phyloP scores from a whole-genome alignment of 2,888 invertebrate genomes.

The Torymus texanus region DNA sequence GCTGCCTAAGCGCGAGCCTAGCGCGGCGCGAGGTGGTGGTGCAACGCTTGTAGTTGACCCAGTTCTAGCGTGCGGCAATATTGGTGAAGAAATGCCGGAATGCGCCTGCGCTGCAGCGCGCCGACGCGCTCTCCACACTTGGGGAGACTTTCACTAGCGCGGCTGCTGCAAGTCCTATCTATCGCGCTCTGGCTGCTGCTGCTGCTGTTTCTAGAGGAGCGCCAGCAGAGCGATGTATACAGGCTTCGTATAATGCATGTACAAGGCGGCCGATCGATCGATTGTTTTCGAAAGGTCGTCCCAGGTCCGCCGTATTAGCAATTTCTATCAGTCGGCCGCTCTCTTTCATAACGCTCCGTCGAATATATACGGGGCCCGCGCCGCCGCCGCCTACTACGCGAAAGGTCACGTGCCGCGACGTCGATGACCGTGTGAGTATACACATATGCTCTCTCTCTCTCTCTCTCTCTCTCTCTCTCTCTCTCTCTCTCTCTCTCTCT shows the following conservation, averaged over 20 bases:
- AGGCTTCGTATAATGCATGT: too few relatives aligned
- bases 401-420: background rate
- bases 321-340: conserved; percentile 6
- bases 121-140: conserved; percentile 42
- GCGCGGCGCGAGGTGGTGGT: conserved; percentile 59
- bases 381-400: background rate
- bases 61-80: conserved; percentile 61
- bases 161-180: background rate
- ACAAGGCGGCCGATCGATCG: background rate
- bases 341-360: background rate
- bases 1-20: conserved; percentile 7
- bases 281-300: conserved; percentile 29
- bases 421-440: conserved; percentile 11
- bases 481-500: conserved; percentile 5
- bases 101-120: conserved; percentile 29
- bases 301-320: conserved; percentile 8
- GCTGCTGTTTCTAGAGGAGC: conserved; percentile 18
- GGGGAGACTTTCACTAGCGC: conserved; percentile 55
- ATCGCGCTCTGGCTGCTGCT: background rate
- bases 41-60: conserved; percentile 68
- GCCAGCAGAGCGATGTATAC: background rate
- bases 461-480: conserved; percentile 5
- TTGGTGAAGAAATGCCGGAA: conserved; percentile 58
- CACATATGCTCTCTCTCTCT: background rate
- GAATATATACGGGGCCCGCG: too few relatives aligned